phyloP scores from a whole-genome alignment of 2,888 invertebrate genomes.

The Noctua comes region DNA sequence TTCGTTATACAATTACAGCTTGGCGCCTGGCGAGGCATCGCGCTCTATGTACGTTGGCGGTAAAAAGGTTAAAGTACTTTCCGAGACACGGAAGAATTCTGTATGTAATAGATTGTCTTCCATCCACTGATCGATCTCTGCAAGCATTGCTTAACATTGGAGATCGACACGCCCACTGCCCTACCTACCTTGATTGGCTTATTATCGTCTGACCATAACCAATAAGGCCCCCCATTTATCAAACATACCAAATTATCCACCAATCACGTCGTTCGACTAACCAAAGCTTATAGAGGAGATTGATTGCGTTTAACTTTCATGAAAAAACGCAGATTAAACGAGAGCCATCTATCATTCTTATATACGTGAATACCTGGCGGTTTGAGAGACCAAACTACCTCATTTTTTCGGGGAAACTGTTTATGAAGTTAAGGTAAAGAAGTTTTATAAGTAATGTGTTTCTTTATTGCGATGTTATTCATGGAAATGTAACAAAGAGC shows the following conservation, averaged over 20 bases:
- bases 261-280: constrained; percentile 39
- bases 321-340: constrained; percentile 49
- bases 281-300: constrained; percentile 43
- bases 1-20: too few species aligned
- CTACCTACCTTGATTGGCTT: background rate
- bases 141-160: too few species aligned
- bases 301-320: constrained; percentile 50
- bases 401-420: constrained; percentile 13
- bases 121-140: too few species aligned
- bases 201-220: background rate
- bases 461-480: background rate
- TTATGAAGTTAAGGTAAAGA: background rate
- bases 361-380: constrained; percentile 19
- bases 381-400: constrained; percentile 14
- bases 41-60: too few species aligned
- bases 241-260: background rate
- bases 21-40: too few species aligned
- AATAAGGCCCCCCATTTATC: background rate
- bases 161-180: too few species aligned
- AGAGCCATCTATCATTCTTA: constrained; percentile 56
- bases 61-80: too few species aligned
- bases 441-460: background rate
- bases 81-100: too few species aligned
- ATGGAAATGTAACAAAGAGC: background rate
- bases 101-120: too few species aligned